Percentiles rank a stretch among this genome's conserved stretches.
These are phyloP conservation scores for Decapterus maruadsi DNA, from an alignment of 2,797 vertebrate species.

Conservation along the genomic window DNA sequence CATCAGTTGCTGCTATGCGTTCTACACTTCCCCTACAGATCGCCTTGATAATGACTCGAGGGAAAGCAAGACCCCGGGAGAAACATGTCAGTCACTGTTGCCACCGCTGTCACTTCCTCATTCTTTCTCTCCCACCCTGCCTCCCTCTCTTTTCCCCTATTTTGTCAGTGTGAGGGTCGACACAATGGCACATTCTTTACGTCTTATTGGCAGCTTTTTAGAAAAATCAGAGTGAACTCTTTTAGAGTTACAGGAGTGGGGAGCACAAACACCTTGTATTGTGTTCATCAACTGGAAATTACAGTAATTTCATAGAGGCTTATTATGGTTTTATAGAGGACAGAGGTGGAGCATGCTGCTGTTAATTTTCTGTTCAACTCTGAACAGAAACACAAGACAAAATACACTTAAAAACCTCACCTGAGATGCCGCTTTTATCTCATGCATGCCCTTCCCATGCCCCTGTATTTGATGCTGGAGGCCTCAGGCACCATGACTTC, in stretches of 20 bases:
- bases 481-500: not conserved
- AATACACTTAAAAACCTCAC: slow-evolving; percentile 6
- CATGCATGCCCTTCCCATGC: not conserved
- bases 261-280: slow-evolving; percentile 12
- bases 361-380: not conserved
- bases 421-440: not conserved
- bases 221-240: slow-evolving; percentile 8
- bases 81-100: slow-evolving; percentile 46
- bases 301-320: not conserved
- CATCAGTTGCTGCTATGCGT: slow-evolving; percentile 50
- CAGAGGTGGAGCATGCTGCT: not conserved
- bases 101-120: slow-evolving; percentile 68
- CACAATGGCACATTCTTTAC: slow-evolving; percentile 70
- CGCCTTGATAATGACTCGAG: slow-evolving; percentile 60
- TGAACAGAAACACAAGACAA: not conserved
- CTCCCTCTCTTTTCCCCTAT: slow-evolving; percentile 35
- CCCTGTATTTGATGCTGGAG: not conserved
- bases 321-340: not conserved
- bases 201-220: slow-evolving; percentile 48
- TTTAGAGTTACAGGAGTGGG: slow-evolving; percentile 25
- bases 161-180: slow-evolving; percentile 48
- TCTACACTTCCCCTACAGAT: slow-evolving; percentile 66
- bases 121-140: slow-evolving; percentile 42
- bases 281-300: slow-evolving; percentile 2
- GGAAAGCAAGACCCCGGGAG: slow-evolving; percentile 38